These are phyloP conservation scores for Agrenia bidenticulata DNA, from an alignment of 2,888 invertebrate genomes.

Conservation along the genomic window DNA sequence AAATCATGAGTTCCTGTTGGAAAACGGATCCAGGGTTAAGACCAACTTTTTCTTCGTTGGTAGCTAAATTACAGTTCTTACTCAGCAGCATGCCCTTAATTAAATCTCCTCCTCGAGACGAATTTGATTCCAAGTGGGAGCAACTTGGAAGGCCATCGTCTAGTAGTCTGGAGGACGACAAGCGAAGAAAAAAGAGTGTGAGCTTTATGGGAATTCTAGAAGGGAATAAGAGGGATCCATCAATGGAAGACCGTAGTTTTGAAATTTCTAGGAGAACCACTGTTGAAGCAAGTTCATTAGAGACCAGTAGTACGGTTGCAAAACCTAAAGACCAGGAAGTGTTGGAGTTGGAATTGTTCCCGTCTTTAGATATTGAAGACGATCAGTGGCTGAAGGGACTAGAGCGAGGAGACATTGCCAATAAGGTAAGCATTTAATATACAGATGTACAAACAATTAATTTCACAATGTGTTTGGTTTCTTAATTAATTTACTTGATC, in stretches of 20 bases:
- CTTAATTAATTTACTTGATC: slow-evolving; percentile 1
- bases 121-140: slow-evolving; percentile 52
- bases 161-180: not conserved
- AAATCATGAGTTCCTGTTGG: slow-evolving; percentile 48
- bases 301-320: no score
- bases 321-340: not conserved
- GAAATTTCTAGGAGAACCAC: not conserved
- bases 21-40: slow-evolving; percentile 32
- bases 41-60: slow-evolving; percentile 41
- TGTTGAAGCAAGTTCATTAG: no score
- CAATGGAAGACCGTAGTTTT: slow-evolving; percentile 2
- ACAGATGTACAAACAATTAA: no score
- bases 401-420: slow-evolving; percentile 4
- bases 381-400: not conserved
- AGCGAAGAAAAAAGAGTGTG: slow-evolving; percentile 38
- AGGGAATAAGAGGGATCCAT: not conserved
- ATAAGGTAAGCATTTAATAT: no score
- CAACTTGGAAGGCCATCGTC: slow-evolving; percentile 24
- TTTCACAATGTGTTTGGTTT: not conserved
- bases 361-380: slow-evolving; percentile 4
- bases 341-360: not conserved
- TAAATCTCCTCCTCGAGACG: slow-evolving; percentile 31
- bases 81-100: slow-evolving; percentile 9
- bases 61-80: slow-evolving; percentile 35
- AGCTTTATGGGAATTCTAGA: slow-evolving; percentile 34